These are phyloP conservation scores for Brachionus koreanus DNA, from an alignment of 1,140 invertebrate genomes.

Conservation along the genomic window DNA sequence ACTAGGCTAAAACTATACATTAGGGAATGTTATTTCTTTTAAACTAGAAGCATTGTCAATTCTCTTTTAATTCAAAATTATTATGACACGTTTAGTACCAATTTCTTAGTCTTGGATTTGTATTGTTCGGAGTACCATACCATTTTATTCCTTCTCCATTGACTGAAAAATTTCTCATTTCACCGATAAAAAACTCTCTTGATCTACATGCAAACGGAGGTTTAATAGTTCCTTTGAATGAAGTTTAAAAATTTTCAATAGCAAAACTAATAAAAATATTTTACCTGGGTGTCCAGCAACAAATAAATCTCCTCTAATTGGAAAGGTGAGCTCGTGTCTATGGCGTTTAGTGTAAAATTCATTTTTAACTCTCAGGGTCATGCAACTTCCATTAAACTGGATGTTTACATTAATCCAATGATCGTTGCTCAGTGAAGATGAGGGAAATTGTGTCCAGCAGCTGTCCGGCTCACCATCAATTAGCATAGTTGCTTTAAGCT, in stretches of 20 bases:
- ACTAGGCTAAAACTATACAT: constrained; percentile 2
- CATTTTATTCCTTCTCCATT: constrained; percentile 41
- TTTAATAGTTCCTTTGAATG: neutral
- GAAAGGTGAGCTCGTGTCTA: constrained; percentile 1
- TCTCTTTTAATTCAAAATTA: neutral
- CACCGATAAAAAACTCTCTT: constrained; percentile 31
- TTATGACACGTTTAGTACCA: neutral
- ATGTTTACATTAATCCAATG: constrained; percentile 5
- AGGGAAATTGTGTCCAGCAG: constrained; percentile 41
- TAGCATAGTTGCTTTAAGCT: constrained; percentile 40
- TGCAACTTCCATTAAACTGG: neutral
- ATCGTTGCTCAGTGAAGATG: neutral
- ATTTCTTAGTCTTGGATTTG: constrained; percentile 27
- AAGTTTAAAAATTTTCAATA: neutral
- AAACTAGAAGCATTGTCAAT: constrained; percentile 9
- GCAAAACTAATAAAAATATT: neutral
- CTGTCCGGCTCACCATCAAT: constrained; percentile 38
- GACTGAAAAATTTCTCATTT: constrained; percentile 42
- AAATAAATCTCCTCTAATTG: constrained; percentile 38
- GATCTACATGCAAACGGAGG: constrained; percentile 37
- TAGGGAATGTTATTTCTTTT: neutral
- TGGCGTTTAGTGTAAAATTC: neutral
- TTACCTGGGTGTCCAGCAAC: constrained; percentile 39
- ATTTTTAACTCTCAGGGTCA: constrained; percentile 42
- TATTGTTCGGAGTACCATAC: constrained; percentile 1